Evolutionary conservation across 2,113 vertebrate genomes (phyloP).

Genomic region (Oncorhynchus masou): DNA sequence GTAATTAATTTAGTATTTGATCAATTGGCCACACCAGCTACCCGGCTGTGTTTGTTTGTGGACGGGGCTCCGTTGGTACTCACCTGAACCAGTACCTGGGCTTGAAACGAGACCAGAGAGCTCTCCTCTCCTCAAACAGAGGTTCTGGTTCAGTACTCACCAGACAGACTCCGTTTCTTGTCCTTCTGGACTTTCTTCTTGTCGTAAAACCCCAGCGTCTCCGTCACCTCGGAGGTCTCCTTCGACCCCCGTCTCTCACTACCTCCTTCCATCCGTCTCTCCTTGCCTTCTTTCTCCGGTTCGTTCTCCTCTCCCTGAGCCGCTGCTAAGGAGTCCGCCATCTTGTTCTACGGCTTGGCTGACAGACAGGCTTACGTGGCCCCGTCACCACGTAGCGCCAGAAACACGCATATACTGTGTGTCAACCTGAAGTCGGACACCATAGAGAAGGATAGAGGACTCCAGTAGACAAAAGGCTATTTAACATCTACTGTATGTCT

Average conservation of each 20-base stretch:
- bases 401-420: not conserved
- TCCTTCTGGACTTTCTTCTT: conserved; percentile 59
- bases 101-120: too few relatives aligned
- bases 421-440: too few relatives aligned
- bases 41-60: not conserved
- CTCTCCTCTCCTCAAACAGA: too few relatives aligned
- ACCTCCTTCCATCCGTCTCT: conserved; percentile 4
- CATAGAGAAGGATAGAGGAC: too few relatives aligned
- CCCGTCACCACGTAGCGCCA: conserved; percentile 29
- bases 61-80: not conserved
- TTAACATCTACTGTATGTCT: too few relatives aligned
- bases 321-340: conserved; percentile 77
- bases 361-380: conserved; percentile 25
- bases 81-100: too few relatives aligned
- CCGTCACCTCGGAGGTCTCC: conserved; percentile 57
- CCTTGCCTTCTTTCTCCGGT: conserved; percentile 69
- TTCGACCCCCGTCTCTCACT: conserved; percentile 33
- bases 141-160: conserved; percentile 50
- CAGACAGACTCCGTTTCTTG: conserved; percentile 72
- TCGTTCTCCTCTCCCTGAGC: conserved; percentile 73
- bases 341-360: conserved; percentile 68
- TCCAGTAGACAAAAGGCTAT: too few relatives aligned
- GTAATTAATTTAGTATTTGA: not conserved
- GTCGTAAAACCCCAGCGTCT: conserved; percentile 69
- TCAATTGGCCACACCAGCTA: too few relatives aligned